Percentiles rank a stretch among this genome's conserved stretches.
Conservation (phyloP, 2,797 vertebrate genomes). For the Remorina albescens region DNA sequence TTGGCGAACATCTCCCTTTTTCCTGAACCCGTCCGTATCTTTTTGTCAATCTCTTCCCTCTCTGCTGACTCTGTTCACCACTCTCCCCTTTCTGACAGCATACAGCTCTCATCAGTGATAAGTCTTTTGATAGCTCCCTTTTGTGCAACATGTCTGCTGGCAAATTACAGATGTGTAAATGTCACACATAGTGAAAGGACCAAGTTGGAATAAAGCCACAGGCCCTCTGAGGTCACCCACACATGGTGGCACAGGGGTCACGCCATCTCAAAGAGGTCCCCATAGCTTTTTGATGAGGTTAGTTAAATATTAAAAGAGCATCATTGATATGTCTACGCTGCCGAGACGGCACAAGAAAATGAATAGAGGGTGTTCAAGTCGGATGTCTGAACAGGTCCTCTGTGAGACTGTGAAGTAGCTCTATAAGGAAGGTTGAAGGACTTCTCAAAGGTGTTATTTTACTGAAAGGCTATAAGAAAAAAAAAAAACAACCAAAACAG, state of each 20-base stretch:
- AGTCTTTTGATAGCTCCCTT: conserved; percentile 75
- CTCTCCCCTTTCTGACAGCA: conserved; percentile 40
- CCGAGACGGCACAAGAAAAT: conserved; percentile 16
- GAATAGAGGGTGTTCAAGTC: conserved; percentile 49
- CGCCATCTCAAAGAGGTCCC: conserved; percentile 60
- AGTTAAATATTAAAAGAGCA: conserved; percentile 77
- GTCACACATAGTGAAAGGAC: conserved; percentile 70
- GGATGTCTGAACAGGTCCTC: conserved; percentile 46
- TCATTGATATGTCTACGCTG: conserved; percentile 38
- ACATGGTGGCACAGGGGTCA: conserved; percentile 36
- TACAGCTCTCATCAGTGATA: conserved; percentile 56
- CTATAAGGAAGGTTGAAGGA: conserved; percentile 43
- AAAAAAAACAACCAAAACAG: not conserved
- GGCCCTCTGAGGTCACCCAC: conserved; percentile 57
- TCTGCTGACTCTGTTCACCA: conserved; percentile 17
- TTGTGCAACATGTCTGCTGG: conserved; percentile 68
- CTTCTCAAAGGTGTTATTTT: conserved; percentile 55
- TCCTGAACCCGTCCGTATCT: conserved; percentile 38
- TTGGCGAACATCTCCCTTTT: conserved; percentile 47
- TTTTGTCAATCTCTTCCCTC: conserved; percentile 21
- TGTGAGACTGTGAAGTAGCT: conserved; percentile 35
- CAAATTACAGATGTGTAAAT: conserved; percentile 83
- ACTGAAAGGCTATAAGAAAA: conserved; percentile 32
- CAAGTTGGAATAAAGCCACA: conserved; percentile 33
- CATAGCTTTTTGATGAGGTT: conserved; percentile 73